These are phyloP conservation scores for Metalampra italica DNA, from an alignment of 2,888 invertebrate genomes.

Conservation along the genomic window DNA sequence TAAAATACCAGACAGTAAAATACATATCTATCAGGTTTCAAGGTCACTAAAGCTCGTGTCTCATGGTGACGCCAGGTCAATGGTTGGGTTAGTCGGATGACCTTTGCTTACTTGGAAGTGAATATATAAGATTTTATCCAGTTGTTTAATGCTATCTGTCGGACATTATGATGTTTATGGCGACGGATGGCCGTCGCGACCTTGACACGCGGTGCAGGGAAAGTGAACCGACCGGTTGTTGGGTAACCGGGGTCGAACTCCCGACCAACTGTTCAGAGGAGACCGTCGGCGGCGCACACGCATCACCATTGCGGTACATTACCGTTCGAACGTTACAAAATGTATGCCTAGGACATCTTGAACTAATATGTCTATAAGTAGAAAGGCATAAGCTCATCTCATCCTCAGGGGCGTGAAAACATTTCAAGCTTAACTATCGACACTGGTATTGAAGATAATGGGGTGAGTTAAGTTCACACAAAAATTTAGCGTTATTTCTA, in stretches of 20 bases:
- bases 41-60: conserved; percentile 4
- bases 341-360: too few relatives aligned
- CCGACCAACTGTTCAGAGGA: conserved; percentile 1
- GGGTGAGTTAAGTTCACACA: too few relatives aligned
- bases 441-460: too few relatives aligned
- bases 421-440: too few relatives aligned
- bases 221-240: conserved; percentile 71
- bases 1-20: neutral
- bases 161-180: conserved; percentile 31
- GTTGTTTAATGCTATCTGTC: conserved; percentile 4
- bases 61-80: conserved; percentile 1
- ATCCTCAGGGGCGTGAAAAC: too few relatives aligned
- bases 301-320: neutral
- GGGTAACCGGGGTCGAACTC: conserved; percentile 42
- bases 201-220: conserved; percentile 68
- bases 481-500: too few relatives aligned
- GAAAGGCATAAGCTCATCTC: too few relatives aligned
- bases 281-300: neutral
- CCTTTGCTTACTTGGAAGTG: conserved; percentile 2
- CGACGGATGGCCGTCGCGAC: conserved; percentile 49
- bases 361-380: too few relatives aligned
- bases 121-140: neutral
- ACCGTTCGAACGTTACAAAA: neutral
- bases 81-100: conserved; percentile 3
- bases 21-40: conserved; percentile 1